A percentile compares a stretch with the other conserved stretches of the same genome.
phyloP scores from a whole-genome alignment of 2,888 invertebrate species.

The Celastrina argiolus region DNA sequence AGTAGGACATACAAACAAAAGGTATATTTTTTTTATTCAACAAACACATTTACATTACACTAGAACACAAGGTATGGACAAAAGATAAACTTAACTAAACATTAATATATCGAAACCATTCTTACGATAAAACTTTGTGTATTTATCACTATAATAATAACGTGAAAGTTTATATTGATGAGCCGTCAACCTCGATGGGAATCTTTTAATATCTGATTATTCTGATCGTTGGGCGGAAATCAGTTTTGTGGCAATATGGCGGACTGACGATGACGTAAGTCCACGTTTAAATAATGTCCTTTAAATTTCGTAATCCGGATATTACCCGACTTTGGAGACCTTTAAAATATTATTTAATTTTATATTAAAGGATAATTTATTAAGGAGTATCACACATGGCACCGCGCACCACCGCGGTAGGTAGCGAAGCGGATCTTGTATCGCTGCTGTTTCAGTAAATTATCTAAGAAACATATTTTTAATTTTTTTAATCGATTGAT shows the following conservation, averaged over 20 bases:
- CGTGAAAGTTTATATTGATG: conserved; percentile 5
- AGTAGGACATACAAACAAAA: too few species aligned
- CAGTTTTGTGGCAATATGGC: neutral
- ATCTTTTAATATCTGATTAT: conserved; percentile 11
- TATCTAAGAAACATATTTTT: too few species aligned
- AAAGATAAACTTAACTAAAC: too few species aligned
- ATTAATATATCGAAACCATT: conserved; percentile 2
- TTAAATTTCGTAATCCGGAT: neutral
- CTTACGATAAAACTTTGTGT: neutral
- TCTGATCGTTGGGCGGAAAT: conserved; percentile 3
- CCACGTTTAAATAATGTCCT: neutral
- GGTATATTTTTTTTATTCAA: too few species aligned
- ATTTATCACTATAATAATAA: neutral
- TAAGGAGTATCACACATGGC: too few species aligned
- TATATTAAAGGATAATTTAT: neutral
- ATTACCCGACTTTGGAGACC: neutral
- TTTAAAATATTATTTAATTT: neutral
- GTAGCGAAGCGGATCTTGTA: too few species aligned
- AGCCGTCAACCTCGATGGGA: neutral
- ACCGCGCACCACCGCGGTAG: too few species aligned
- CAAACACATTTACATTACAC: too few species aligned
- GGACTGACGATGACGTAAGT: too few species aligned
- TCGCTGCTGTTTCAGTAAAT: too few species aligned
- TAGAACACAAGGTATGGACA: too few species aligned
- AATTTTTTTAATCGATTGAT: too few species aligned